These are phyloP conservation scores for Chloropsis cyanopogon DNA, from an alignment of 2,113 vertebrate species.

Conservation along the genomic window DNA sequence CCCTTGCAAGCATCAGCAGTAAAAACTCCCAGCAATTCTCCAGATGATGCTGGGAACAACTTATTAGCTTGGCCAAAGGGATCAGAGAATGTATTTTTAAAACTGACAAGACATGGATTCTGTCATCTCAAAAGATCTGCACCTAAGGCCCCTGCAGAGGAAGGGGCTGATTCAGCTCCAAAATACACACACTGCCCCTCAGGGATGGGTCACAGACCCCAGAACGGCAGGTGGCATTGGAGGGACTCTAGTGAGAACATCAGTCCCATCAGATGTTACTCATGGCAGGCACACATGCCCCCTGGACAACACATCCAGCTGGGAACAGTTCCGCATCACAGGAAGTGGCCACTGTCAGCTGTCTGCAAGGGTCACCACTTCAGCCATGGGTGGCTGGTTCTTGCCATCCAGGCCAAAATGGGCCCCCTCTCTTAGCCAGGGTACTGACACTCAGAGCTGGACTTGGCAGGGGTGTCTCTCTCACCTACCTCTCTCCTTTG, in stretches of 20 bases:
- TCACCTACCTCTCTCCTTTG: slow-evolving; percentile 75
- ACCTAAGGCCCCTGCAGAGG: not conserved
- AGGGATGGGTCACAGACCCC: slow-evolving; percentile 54
- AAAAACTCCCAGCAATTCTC: slow-evolving; percentile 13
- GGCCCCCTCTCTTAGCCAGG: slow-evolving; percentile 1
- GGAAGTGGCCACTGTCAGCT: not conserved
- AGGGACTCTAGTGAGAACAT: slow-evolving; percentile 33
- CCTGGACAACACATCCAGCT: slow-evolving; percentile 4
- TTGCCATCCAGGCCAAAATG: slow-evolving; percentile 60
- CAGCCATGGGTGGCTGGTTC: slow-evolving; percentile 36
- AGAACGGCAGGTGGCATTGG: slow-evolving; percentile 50
- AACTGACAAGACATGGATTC: not conserved
- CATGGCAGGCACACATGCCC: not conserved
- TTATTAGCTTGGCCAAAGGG: slow-evolving; percentile 19
- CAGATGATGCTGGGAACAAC: slow-evolving; percentile 9
- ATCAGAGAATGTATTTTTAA: not conserved
- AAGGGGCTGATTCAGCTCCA: slow-evolving; percentile 32
- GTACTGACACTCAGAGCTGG: slow-evolving; percentile 50
- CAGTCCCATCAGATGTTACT: not conserved
- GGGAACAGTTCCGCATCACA: not conserved
- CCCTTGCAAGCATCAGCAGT: slow-evolving; percentile 6
- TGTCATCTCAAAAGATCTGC: not conserved
- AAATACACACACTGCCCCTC: slow-evolving; percentile 30
- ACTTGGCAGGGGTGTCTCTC: slow-evolving; percentile 59
- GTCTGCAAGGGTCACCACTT: not conserved